Percentiles rank a stretch among this genome's conserved stretches.
Evolutionary conservation across 2,113 vertebrate genomes (phyloP).

Genomic region (Phodopus roborovskii): DNA sequence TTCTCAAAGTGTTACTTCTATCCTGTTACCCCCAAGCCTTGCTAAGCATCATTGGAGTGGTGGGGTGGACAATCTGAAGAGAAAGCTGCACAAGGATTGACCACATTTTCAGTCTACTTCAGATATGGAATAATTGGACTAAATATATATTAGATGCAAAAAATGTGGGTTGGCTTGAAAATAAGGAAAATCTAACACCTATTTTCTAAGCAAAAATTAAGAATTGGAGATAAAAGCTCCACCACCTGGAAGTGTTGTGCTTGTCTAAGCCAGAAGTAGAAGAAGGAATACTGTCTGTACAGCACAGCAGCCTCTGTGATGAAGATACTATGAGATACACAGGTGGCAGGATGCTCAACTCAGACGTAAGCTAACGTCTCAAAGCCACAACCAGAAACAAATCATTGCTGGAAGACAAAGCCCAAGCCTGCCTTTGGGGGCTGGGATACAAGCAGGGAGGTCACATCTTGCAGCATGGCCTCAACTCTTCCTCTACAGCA

Average conservation of each 20-base stretch:
- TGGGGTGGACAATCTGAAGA: neutral
- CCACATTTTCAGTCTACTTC: neutral
- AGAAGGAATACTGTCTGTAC: accelerated
- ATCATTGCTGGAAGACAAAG: neutral
- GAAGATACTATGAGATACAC: neutral
- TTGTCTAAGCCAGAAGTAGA: accelerated
- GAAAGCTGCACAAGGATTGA: neutral
- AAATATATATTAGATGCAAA: neutral
- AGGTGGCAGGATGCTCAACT: neutral
- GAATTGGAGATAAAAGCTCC: accelerated
- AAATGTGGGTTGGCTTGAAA: too few species aligned
- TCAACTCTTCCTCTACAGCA: accelerated
- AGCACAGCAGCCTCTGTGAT: too few species aligned
- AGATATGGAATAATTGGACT: neutral
- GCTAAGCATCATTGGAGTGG: neutral
- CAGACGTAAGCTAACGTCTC: neutral
- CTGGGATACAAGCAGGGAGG: neutral
- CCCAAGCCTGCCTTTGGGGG: too few species aligned
- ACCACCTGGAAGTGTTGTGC: neutral
- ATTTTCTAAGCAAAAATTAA: neutral
- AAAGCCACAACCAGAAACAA: neutral
- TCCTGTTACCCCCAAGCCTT: neutral
- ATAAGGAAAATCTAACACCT: neutral
- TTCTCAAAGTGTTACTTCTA: neutral
- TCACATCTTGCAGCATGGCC: accelerated